Base-by-base conservation (phyloP, 1,140 invertebrate genomes). In the Caenorhabditis tropicalis region DNA sequence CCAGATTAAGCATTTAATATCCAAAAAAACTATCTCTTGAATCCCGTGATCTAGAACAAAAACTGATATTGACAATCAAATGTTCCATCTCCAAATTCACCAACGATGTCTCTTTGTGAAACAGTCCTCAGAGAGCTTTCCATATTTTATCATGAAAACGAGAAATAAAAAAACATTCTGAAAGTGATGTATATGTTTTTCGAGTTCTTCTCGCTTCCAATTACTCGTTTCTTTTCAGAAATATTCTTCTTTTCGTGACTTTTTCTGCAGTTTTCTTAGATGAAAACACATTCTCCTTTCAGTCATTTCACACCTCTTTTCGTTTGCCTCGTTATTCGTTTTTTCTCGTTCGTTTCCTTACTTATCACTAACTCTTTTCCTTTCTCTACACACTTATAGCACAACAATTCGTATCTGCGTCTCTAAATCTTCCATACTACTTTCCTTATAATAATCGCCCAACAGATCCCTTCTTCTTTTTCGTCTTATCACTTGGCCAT, bases 351-450 rank as follows among this genome's bases (percentile, higher is more conserved):
- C 7, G 21, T n/a, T 36, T 65, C 33, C 58, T 39, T 36, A 36
- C 31, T 39, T 65, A 33, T 65, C 33, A 39, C 31, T 33, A 5
- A 58, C 16, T 65, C 36, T 19, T 36, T 10, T 21, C n/a, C 31
- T 65, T 15, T 12, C 10, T n/a, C 24, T 36, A 36, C 24, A 65
- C 19, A 65, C 65, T 12, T 29, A 46, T 74, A 74, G 3, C 36
- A 74, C 36, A 74, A 74, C 65, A 74, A 74, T 74, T 74, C 36
- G 65, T 43, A 31, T 74, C 65, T 74, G 36, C 65, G 65, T 74
- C 65, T 74, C 33, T 15, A 10, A 74, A 74, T 43, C 65, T 43
- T 39, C 6, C 65, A 5, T 29, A 46, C 29, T 74, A 43, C 36
- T 43, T 19, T 43, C 9, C 65, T 15, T 15, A 24, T 46, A 43